phyloP scores from a whole-genome alignment of 2,797 vertebrate genomes.

The Centroberyx gerrardi region DNA sequence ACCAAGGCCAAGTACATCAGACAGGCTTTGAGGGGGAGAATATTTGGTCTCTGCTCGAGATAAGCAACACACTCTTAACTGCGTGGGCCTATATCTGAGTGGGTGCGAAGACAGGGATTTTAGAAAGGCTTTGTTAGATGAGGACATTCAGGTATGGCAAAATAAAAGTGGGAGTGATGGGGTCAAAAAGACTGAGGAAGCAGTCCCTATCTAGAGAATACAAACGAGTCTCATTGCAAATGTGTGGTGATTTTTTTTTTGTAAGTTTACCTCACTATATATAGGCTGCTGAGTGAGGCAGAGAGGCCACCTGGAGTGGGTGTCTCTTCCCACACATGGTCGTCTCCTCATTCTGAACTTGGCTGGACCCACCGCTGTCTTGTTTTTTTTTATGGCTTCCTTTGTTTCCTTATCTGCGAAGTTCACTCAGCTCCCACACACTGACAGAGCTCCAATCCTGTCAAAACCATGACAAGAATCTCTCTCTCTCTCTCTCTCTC shows the following conservation, averaged over 20 bases:
- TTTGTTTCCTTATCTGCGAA: slow-evolving; percentile 69
- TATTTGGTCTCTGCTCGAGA: slow-evolving; percentile 9
- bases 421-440: slow-evolving; percentile 70
- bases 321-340: slow-evolving; percentile 74
- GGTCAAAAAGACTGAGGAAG: not conserved
- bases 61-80: not conserved
- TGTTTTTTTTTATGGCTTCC: slow-evolving; percentile 63
- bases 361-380: slow-evolving; percentile 63
- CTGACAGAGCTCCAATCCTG: slow-evolving; percentile 55
- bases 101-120: not conserved
- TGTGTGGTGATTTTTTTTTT: not conserved
- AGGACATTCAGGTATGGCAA: not conserved
- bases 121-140: not conserved
- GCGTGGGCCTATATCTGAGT: not conserved
- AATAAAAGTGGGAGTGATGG: not conserved
- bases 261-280: slow-evolving; percentile 39
- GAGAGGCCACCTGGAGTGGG: slow-evolving; percentile 69
- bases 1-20: not conserved
- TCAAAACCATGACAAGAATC: slow-evolving; percentile 47
- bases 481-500: slow-evolving; percentile 15
- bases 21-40: not conserved
- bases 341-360: slow-evolving; percentile 62
- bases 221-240: not conserved
- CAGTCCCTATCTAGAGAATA: slow-evolving; percentile 1
- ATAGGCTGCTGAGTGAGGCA: slow-evolving; percentile 36